Evolutionary conservation across 2,888 invertebrate species (phyloP).

Genomic region (Schizaphis graminum): DNA sequence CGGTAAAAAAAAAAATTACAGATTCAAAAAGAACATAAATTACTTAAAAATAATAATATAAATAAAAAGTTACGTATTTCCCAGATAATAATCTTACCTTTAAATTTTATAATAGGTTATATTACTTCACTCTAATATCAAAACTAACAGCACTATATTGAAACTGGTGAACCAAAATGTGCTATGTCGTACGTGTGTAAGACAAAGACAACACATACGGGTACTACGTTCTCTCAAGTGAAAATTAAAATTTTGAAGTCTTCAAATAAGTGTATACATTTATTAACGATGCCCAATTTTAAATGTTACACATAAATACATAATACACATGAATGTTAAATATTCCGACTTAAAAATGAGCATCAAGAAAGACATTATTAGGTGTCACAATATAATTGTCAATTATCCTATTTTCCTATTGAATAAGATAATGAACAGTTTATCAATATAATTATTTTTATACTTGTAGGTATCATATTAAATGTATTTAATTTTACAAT

Average conservation of each 20-base stretch:
- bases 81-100: too few species aligned
- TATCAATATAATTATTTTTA: background rate
- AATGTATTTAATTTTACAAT: background rate
- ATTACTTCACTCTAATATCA: too few species aligned
- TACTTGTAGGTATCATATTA: background rate
- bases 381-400: background rate
- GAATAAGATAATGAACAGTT: background rate
- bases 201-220: too few species aligned
- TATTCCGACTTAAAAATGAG: background rate
- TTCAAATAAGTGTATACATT: background rate
- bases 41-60: too few species aligned
- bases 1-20: too few species aligned
- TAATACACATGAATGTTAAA: background rate
- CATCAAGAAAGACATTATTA: background rate
- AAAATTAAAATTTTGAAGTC: background rate
- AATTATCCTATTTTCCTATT: background rate
- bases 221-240: background rate
- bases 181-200: too few species aligned
- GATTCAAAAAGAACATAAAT: too few species aligned
- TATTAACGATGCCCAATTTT: background rate
- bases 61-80: too few species aligned
- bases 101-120: too few species aligned
- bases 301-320: background rate
- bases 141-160: too few species aligned
- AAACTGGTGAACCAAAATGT: too few species aligned